Evolutionary conservation across 2,113 vertebrate genomes (phyloP).

Genomic region (Aramus guarauna): DNA sequence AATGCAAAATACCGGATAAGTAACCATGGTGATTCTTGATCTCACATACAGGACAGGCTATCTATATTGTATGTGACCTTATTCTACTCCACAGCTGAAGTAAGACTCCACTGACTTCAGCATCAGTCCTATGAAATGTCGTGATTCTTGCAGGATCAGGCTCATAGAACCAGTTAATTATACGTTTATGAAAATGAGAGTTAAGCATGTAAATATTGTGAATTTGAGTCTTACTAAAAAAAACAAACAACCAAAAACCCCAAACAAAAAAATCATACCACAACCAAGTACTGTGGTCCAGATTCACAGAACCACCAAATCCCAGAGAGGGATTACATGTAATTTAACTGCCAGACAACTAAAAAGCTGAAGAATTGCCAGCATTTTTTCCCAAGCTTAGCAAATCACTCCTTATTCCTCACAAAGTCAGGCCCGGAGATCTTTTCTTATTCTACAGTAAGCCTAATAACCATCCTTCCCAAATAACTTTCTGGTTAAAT

Average conservation of each 20-base stretch:
- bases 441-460: background rate
- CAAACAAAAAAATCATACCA: background rate
- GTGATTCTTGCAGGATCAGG: background rate
- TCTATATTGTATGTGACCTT: background rate
- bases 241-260: background rate
- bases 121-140: background rate
- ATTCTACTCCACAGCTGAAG: background rate
- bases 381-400: background rate
- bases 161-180: background rate
- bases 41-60: background rate
- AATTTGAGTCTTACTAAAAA: background rate
- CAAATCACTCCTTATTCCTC: background rate
- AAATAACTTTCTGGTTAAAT: background rate
- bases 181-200: background rate
- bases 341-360: background rate
- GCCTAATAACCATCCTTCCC: background rate
- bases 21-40: slow-evolving; percentile 59
- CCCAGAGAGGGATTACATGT: background rate
- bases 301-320: background rate
- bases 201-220: background rate
- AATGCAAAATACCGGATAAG: background rate
- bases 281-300: background rate
- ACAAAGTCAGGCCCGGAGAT: background rate
- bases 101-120: background rate
- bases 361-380: background rate